phyloP scores from a whole-genome alignment of 2,113 vertebrate species.

The Semnornis frantzii region DNA sequence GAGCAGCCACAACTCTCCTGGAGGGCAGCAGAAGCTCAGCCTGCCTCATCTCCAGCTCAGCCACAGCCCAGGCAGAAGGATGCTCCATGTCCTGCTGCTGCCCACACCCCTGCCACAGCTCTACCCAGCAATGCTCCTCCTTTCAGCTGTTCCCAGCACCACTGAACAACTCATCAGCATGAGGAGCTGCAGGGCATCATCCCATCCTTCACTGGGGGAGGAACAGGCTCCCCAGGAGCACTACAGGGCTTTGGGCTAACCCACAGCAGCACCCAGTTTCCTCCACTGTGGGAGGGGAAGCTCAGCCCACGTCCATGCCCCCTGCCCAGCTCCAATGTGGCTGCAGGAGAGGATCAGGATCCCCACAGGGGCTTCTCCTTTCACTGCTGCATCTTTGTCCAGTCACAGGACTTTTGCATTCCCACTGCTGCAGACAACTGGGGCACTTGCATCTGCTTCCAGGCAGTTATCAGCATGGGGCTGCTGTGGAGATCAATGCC shows the following conservation, averaged over 20 bases:
- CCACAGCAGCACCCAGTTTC: background rate
- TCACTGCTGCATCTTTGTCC: background rate
- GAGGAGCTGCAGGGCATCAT: background rate
- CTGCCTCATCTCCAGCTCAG: background rate
- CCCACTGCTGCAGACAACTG: accelerated
- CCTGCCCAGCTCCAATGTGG: background rate
- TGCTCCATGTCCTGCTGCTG: accelerated
- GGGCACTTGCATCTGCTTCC: background rate
- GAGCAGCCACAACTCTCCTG: background rate
- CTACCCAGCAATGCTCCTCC: background rate
- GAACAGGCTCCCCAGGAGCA: background rate
- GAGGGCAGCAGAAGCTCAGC: background rate
- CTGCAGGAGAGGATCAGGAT: background rate
- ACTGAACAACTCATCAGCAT: background rate
- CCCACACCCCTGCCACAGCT: no score
- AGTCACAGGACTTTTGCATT: accelerated
- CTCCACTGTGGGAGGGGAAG: background rate
- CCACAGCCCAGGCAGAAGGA: background rate
- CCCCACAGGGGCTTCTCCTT: background rate
- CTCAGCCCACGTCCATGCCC: background rate
- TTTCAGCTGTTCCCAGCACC: no score
- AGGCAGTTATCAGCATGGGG: background rate
- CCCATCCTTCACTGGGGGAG: accelerated
- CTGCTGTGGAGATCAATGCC: background rate
- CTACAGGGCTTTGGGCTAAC: background rate